A percentile compares a stretch with the other conserved stretches of the same genome.
phyloP scores from a whole-genome alignment of 2,888 invertebrate species.

The Acronicta alni region DNA sequence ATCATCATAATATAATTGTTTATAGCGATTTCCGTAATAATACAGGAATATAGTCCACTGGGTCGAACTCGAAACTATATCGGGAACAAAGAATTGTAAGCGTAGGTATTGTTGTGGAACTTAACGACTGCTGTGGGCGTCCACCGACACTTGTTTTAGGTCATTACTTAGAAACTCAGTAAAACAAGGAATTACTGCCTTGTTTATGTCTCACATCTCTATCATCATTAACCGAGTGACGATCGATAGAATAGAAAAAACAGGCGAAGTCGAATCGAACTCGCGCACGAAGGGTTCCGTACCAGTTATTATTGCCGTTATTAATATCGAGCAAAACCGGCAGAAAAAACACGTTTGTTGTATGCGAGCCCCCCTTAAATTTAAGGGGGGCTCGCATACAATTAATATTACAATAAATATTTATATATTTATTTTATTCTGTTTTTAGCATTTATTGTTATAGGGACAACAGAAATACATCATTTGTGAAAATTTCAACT shows the following conservation, averaged over 20 bases:
- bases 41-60: slow-evolving; percentile 32
- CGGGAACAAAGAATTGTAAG: slow-evolving; percentile 40
- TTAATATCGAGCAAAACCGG: no score
- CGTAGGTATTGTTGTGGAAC: slow-evolving; percentile 33
- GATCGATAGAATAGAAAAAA: slow-evolving; percentile 15
- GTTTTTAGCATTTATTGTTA: no score
- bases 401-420: no score
- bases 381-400: no score
- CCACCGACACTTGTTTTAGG: slow-evolving; percentile 31
- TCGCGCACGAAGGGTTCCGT: no score
- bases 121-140: slow-evolving; percentile 38
- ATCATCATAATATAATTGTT: slow-evolving; percentile 52
- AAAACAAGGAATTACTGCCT: slow-evolving; percentile 34
- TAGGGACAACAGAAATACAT: no score
- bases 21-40: slow-evolving; percentile 38
- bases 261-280: no score
- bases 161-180: slow-evolving; percentile 44
- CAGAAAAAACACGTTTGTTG: no score
- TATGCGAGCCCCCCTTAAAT: no score
- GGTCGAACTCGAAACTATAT: slow-evolving; percentile 33
- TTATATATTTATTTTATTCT: no score
- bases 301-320: no score
- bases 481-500: no score
- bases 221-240: slow-evolving; percentile 28
- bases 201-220: slow-evolving; percentile 36